These are phyloP conservation scores for Anagrus nilaparvatae DNA, from an alignment of 1,140 invertebrate genomes.

Conservation along the genomic window DNA sequence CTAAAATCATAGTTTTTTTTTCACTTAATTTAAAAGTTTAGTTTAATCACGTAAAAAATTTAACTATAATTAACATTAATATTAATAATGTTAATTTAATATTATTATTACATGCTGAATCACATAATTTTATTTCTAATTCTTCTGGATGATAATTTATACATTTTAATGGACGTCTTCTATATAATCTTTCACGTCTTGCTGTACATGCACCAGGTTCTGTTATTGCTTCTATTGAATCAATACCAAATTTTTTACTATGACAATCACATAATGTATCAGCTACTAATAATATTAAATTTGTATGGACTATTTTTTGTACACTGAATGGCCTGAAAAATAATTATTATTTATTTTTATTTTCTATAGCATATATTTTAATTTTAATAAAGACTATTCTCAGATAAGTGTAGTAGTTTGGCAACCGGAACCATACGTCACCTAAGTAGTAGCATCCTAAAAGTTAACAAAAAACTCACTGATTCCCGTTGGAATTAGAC, in stretches of 20 bases:
- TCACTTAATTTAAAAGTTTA: no score
- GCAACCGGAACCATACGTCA: no score
- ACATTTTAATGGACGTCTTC: slow-evolving; percentile 65
- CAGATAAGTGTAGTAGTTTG: no score
- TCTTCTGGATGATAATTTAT: slow-evolving; percentile 83
- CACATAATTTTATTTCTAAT: slow-evolving; percentile 64
- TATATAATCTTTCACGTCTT: slow-evolving; percentile 49
- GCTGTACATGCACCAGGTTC: slow-evolving; percentile 41
- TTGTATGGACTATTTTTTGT: slow-evolving; percentile 84
- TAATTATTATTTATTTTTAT: no score
- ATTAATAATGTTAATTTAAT: no score
- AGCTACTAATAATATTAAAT: slow-evolving; percentile 79
- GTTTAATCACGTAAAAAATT: slow-evolving; percentile 26
- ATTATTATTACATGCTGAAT: slow-evolving; percentile 32
- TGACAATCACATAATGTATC: slow-evolving; percentile 83
- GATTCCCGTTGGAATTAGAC: no score
- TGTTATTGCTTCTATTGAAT: slow-evolving; percentile 55
- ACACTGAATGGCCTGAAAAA: slow-evolving; percentile 77
- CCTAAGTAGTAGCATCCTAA: no score
- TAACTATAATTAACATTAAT: slow-evolving; percentile 5
- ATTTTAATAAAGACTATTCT: no score
- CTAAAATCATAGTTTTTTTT: no score
- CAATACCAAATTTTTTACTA: slow-evolving; percentile 70
- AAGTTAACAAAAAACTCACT: no score
- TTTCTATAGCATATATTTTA: no score